A percentile compares a stretch with the other conserved stretches of the same genome.
phyloP scores from a whole-genome alignment of 2,113 vertebrate species.

The Nothobranchius kuhntae region DNA sequence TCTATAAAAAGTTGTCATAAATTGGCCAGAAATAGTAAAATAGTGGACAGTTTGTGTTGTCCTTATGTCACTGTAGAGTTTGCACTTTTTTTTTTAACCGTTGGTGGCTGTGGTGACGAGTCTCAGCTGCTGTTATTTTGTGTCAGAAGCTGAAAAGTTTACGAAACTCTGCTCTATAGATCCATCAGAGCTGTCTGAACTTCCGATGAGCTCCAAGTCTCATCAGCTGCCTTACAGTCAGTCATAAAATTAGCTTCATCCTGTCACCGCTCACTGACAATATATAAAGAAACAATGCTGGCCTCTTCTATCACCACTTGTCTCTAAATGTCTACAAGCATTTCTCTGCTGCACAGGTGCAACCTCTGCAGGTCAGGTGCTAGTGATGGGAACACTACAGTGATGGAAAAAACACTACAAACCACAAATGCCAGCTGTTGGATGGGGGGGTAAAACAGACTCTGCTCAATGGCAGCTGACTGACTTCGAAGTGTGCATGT shows the following conservation, averaged over 20 bases:
- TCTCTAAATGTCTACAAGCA: conserved; percentile 1
- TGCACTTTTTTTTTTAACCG: no score
- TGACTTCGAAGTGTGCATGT: conserved; percentile 16
- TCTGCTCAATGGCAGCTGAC: conserved; percentile 62
- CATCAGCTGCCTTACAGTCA: neutral
- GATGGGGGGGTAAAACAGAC: conserved; percentile 21
- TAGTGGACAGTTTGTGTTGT: no score
- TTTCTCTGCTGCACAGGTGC: conserved; percentile 28
- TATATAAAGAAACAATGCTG: neutral
- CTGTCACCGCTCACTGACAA: neutral
- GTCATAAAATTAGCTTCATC: neutral
- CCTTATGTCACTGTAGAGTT: no score
- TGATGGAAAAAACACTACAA: conserved; percentile 15
- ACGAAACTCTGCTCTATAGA: no score
- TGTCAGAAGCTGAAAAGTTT: no score
- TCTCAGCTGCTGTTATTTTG: no score
- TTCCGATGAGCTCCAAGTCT: conserved; percentile 9
- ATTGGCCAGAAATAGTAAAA: no score
- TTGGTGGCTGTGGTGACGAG: no score
- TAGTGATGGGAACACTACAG: conserved; percentile 32
- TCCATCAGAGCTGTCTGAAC: no score
- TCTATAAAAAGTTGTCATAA: no score
- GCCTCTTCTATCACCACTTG: neutral
- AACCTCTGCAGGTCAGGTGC: conserved; percentile 49
- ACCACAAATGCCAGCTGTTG: conserved; percentile 61